Evolutionary conservation across 2,888 invertebrate genomes (phyloP).

Genomic region (Nemotelus pantherinus): DNA sequence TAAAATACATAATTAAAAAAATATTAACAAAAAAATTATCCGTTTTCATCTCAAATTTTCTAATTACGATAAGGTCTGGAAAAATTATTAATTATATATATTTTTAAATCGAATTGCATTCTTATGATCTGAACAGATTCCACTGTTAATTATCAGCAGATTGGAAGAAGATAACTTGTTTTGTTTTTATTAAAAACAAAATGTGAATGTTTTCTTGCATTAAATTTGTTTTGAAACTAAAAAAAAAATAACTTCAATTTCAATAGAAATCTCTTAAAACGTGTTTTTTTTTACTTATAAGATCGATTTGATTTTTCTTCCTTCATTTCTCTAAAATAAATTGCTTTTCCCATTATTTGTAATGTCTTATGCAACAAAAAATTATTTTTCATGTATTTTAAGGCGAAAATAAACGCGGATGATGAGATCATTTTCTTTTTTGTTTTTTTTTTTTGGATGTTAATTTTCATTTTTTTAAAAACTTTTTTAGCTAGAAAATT

Average conservation of each 20-base stretch:
- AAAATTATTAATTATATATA: conserved; percentile 45
- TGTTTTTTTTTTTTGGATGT: conserved; percentile 17
- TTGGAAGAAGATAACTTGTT: conserved; percentile 59
- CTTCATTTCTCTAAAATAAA: conserved; percentile 30
- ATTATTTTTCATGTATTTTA: conserved; percentile 49
- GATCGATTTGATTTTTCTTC: conserved; percentile 16
- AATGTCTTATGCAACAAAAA: conserved; percentile 25
- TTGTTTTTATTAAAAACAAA: conserved; percentile 30
- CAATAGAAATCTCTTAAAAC: neutral
- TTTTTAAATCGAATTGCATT: conserved; percentile 35
- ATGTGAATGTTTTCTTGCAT: conserved; percentile 26
- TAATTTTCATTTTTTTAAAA: conserved; percentile 32
- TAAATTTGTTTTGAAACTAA: neutral
- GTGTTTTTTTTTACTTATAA: neutral
- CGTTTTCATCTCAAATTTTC: conserved; percentile 33
- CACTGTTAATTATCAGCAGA: conserved; percentile 63
- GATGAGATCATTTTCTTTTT: conserved; percentile 63
- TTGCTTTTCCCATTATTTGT: conserved; percentile 26
- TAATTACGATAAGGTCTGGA: conserved; percentile 40
- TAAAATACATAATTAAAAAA: conserved; percentile 43
- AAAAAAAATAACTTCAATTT: conserved; percentile 10
- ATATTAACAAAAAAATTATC: conserved; percentile 37
- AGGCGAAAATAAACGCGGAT: conserved; percentile 66
- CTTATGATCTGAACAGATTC: conserved; percentile 26
- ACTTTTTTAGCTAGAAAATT: conserved; percentile 44